Conservation (phyloP, 2,888 invertebrate genomes). For the Drosophila putrida region DNA sequence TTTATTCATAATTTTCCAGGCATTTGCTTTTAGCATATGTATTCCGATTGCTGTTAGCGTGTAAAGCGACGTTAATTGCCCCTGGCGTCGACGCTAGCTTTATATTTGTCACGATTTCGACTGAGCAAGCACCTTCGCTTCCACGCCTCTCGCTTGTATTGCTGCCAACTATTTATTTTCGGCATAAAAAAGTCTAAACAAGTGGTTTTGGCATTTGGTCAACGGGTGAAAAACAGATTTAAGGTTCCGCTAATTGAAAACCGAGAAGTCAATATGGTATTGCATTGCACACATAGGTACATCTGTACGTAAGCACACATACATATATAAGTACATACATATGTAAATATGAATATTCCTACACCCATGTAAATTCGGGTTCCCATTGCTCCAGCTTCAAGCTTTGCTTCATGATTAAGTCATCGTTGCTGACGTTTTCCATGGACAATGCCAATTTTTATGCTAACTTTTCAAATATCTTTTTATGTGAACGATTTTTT, state of each 20-base stretch:
- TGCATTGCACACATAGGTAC: not conserved
- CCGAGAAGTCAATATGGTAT: conserved; percentile 13
- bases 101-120: conserved; percentile 35
- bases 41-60: conserved; percentile 29
- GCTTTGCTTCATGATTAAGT: not conserved
- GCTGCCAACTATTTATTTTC: conserved; percentile 19
- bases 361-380: not conserved
- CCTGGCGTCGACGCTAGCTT: conserved; percentile 17
- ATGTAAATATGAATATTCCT: not conserved
- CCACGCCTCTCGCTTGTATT: not conserved
- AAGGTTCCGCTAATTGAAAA: not conserved
- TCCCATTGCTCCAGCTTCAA: not conserved
- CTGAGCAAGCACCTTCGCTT: conserved; percentile 5
- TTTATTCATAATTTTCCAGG: conserved; percentile 66
- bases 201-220: conserved; percentile 53
- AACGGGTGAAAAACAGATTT: conserved; percentile 57
- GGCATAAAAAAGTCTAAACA: conserved; percentile 44
- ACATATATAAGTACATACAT: conserved; percentile 8
- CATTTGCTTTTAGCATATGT: conserved; percentile 29
- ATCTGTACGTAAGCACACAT: not conserved
- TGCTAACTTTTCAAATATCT: too few species aligned
- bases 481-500: not conserved
- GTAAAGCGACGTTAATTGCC: conserved; percentile 46
- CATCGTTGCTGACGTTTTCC: not conserved
- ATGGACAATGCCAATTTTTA: not conserved